A percentile compares a stretch with the other conserved stretches of the same genome.
Evolutionary conservation across 1,140 invertebrate species (phyloP).

Genomic region (Drosophila funebris): DNA sequence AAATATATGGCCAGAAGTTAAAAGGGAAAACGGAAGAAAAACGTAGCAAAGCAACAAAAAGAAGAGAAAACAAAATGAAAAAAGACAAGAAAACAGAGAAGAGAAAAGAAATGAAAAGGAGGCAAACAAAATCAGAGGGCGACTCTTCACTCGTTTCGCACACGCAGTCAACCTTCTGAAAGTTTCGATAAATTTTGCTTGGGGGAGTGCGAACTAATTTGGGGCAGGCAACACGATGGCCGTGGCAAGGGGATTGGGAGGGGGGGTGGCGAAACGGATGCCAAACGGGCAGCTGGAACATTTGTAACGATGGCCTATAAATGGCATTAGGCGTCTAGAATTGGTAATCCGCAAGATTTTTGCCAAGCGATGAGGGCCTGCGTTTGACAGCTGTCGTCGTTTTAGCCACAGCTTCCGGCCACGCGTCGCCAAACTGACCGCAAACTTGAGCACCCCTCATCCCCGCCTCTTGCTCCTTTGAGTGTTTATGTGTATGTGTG

Average conservation of each 20-base stretch:
- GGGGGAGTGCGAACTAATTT: slow-evolving; percentile 67
- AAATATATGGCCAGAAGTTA: slow-evolving; percentile 78
- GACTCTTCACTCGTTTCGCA: neutral
- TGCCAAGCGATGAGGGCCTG: slow-evolving; percentile 55
- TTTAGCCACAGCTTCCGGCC: slow-evolving; percentile 47
- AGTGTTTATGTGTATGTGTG: neutral
- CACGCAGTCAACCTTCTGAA: slow-evolving; percentile 36
- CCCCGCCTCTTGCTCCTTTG: too few relatives aligned
- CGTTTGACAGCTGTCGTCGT: slow-evolving; percentile 40
- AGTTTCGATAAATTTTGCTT: slow-evolving; percentile 68
- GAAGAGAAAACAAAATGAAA: neutral
- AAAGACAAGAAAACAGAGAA: slow-evolving; percentile 15
- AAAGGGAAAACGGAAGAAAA: slow-evolving; percentile 67
- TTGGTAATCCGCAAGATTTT: slow-evolving; percentile 81
- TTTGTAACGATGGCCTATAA: slow-evolving; percentile 80
- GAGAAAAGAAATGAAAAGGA: slow-evolving; percentile 22
- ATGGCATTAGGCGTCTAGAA: slow-evolving; percentile 82
- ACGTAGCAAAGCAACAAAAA: slow-evolving; percentile 24
- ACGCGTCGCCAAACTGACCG: slow-evolving; percentile 71
- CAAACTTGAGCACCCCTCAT: slow-evolving; percentile 38
- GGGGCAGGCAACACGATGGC: slow-evolving; percentile 26
- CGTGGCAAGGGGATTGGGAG: neutral
- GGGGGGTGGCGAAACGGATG: neutral
- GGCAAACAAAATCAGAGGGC: slow-evolving; percentile 53
- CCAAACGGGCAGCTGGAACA: slow-evolving; percentile 62